Evolutionary conservation across 2,888 invertebrate genomes (phyloP), one percentile per base, ranked within the genome.

Genomic region (Patella ulyssiponensis): DNA sequence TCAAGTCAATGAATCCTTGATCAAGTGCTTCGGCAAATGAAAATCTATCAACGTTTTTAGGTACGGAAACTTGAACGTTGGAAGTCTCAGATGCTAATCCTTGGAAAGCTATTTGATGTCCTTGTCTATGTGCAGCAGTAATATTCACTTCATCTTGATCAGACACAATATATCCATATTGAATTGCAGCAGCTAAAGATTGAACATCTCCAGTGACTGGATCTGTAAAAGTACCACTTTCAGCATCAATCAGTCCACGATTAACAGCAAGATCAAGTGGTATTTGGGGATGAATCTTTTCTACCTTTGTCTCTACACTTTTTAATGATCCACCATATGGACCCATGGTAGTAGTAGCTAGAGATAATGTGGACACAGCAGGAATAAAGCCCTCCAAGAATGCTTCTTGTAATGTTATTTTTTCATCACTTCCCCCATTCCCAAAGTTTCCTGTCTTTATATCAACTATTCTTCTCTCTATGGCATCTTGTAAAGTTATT

Each of bases 401-500:
- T 74, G 97, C 96, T 92, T 97, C 96, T 82, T 94, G 94, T 86
- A 97, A 92, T 44, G 96, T 94, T 81, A 96, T 93, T 64, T 94
- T 93, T 74, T 94, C 94, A 53, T 94, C 94, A 82, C 95, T 95
- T 81, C 76, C 96, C 94, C 80, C 84, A 80, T 91, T 89, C 44
- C 85, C 85, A 53, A 98, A 90, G 94, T 94, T 89, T 94, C 95
- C 89, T 91, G 95, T 95, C 91, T 97, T 96, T 0, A 97, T 96
- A 88, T 98, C 97, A 92, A 95, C 95, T 71, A 98, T 94, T 90
- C 97, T 96, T 87, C 95, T 94, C 90, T 96, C 96, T 88, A 98
- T 98, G 44, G 97, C 97, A 93, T 98, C 96, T 81, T 97, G 92
- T 82, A 98, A 93, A 44, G 97, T 96, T 69, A 98, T 93, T 90